A percentile compares a stretch with the other conserved stretches of the same genome.
These are phyloP conservation scores for Artemia sp. DNA, from an alignment of 2,888 invertebrate genomes.

Conservation along the genomic window DNA sequence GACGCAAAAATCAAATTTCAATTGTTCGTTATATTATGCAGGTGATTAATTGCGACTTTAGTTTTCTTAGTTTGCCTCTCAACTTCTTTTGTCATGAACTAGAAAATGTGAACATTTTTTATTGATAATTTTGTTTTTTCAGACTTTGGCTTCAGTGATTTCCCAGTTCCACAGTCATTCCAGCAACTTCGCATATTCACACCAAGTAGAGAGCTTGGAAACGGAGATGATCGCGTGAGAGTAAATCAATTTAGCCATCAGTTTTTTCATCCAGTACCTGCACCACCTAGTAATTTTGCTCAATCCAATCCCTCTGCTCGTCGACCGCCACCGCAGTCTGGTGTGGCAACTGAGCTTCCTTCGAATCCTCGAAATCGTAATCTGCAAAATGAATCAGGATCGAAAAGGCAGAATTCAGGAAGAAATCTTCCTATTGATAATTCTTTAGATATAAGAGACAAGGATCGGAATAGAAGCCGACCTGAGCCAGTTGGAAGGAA, in stretches of 20 bases:
- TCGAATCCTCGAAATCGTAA: neutral
- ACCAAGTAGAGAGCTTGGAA: neutral
- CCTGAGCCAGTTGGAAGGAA: neutral
- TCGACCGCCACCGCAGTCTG: constrained; percentile 4
- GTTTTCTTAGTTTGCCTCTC: too few relatives aligned
- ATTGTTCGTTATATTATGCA: too few relatives aligned
- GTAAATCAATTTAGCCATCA: constrained; percentile 12
- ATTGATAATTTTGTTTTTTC: too few relatives aligned
- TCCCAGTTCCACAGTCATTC: constrained; percentile 13
- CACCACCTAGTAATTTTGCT: neutral
- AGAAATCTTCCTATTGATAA: neutral
- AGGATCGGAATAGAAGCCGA: neutral
- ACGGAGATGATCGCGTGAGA: neutral
- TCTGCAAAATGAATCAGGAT: neutral
- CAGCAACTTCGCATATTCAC: constrained; percentile 7
- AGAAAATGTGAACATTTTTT: too few relatives aligned
- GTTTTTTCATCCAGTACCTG: constrained; percentile 10
- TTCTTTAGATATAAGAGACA: neutral
- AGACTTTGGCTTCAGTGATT: neutral
- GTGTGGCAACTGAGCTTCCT: neutral
- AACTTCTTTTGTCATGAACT: too few relatives aligned
- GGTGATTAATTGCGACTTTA: too few relatives aligned
- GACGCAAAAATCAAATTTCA: too few relatives aligned
- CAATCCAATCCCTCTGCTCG: neutral
- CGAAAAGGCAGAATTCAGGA: neutral